Base-by-base conservation (phyloP, 2,888 invertebrate genomes). In the Fragum whitleyi region DNA sequence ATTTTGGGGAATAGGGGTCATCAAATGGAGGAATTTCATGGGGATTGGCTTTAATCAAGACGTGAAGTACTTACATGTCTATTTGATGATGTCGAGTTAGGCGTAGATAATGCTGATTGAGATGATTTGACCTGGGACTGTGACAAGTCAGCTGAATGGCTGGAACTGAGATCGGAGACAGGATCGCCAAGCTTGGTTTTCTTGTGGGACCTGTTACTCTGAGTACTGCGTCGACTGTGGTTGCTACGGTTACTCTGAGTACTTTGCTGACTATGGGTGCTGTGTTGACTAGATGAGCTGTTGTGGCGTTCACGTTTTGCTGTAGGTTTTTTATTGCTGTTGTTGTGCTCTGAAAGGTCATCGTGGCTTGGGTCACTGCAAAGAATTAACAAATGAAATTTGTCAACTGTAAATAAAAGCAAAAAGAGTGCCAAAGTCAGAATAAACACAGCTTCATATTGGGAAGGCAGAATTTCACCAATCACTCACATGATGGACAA, bases 231-330 rank as follows among this genome's bases (percentile, higher is more conserved):
- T 28, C 39, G 39, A 39, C 39, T 72, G n/a, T 59, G 72, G 29
- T 29, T 62, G 32, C 73, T 69, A 11, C 29, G 51, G 21, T 57
- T 68, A 53, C 83, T 83, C 55, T 73, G 75, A 19, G 74, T 71
- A 57, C 81, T 81, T 16, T 57, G 62, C 16, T 79, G 73, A 57
- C 84, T 87, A 53, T 83, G 83, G 55, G 83, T 79, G 69, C 89
- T 89, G 67, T 86, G 88, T 53, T 88, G 91, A 88, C 91, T 91
- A 87, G 91, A 91, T 28, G 84, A 85, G 78, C 89, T 90, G 69
- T 73, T 81, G 36, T 68, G 74, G 59, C 81, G 76, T 47, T 81
- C 84, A 2, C 79, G 83, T 42, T 75, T 78, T 29, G 28, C 29
- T 21, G 57, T n/a, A 53, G 59, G 19, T 36, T 65, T 65, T 14